Evolutionary conservation across 1,140 invertebrate species (phyloP).

Genomic region (Leptestheria dahalacensis): DNA sequence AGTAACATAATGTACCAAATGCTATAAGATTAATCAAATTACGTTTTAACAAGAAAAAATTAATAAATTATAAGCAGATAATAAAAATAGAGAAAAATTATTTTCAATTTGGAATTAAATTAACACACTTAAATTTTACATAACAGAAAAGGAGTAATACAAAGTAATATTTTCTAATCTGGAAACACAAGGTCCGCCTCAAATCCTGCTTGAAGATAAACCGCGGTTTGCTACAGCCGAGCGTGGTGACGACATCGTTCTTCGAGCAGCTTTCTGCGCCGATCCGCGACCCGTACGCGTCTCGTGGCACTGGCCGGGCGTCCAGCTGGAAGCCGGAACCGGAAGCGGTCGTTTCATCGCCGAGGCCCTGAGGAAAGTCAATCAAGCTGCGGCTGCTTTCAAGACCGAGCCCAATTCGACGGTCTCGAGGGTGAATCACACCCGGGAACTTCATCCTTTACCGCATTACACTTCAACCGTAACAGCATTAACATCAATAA

Average conservation of each 20-base stretch:
- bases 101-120: not conserved
- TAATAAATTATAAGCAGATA: no score
- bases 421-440: not conserved
- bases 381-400: not conserved
- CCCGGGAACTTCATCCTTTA: no score
- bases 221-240: slow-evolving; percentile 35
- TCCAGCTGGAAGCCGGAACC: slow-evolving; percentile 51
- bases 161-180: slow-evolving; percentile 16
- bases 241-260: slow-evolving; percentile 40
- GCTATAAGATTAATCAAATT: no score
- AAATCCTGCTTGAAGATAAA: slow-evolving; percentile 39
- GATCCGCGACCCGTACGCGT: slow-evolving; percentile 61
- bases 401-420: not conserved
- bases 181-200: slow-evolving; percentile 38
- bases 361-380: slow-evolving; percentile 37
- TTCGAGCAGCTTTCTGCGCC: slow-evolving; percentile 60
- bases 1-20: no score
- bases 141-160: not conserved
- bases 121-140: slow-evolving; percentile 5
- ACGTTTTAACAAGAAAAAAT: no score
- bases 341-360: slow-evolving; percentile 49
- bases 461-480: not conserved
- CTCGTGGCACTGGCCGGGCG: slow-evolving; percentile 70
- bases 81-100: slow-evolving; percentile 8
- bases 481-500: no score